Conservation (phyloP, 2,113 vertebrate species). For the Syrrhaptes paradoxus region DNA sequence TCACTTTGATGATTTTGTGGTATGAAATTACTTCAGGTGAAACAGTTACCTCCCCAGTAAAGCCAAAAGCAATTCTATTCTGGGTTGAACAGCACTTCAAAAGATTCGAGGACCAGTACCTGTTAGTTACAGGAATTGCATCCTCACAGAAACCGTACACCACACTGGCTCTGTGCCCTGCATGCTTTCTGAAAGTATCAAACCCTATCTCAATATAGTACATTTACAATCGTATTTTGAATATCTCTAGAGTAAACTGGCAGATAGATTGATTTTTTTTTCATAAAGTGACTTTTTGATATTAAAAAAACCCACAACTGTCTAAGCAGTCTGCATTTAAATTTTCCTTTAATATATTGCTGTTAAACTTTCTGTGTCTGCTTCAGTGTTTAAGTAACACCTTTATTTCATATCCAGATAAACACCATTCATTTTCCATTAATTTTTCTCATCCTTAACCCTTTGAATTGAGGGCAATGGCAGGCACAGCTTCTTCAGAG, state of each 20-base stretch:
- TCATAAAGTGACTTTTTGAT: background rate
- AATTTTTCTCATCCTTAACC: conserved; percentile 1
- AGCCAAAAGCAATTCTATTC: background rate
- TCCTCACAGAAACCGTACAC: background rate
- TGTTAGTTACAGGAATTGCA: background rate
- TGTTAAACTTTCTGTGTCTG: background rate
- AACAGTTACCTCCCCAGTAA: background rate
- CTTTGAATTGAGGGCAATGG: background rate
- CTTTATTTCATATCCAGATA: background rate
- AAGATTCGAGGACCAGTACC: background rate
- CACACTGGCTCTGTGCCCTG: background rate
- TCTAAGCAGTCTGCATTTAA: background rate
- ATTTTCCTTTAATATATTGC: background rate
- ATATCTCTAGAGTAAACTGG: background rate
- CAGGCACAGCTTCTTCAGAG: background rate
- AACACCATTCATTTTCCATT: background rate
- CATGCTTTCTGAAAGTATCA: conserved; percentile 9
- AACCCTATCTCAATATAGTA: background rate
- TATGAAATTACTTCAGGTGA: background rate
- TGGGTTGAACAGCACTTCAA: background rate
- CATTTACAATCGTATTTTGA: conserved; percentile 32
- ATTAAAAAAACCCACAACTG: background rate
- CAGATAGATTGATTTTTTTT: conserved; percentile 28
- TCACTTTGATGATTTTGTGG: background rate
- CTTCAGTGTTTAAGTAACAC: background rate